Evolutionary conservation across 2,113 vertebrate genomes (phyloP).

Genomic region (Eublepharis macularius): DNA sequence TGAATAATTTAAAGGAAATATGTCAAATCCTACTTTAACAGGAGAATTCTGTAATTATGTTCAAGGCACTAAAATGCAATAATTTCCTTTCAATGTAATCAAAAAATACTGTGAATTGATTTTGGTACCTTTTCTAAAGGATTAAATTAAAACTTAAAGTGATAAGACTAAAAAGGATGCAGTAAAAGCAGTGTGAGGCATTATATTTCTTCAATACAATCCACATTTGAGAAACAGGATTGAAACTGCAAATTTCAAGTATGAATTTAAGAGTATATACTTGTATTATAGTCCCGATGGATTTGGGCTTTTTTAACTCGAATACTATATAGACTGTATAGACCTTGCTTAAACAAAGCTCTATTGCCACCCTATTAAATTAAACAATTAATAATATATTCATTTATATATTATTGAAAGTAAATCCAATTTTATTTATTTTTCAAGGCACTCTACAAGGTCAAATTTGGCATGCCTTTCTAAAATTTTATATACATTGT

Average conservation of each 20-base stretch:
- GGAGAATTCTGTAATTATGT: conserved; percentile 61
- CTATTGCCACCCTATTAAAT: neutral
- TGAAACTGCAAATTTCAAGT: neutral
- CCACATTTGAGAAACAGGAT: neutral
- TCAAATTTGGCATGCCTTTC: neutral
- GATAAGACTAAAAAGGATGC: neutral
- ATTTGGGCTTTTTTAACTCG: neutral
- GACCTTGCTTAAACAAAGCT: neutral
- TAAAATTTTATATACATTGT: neutral
- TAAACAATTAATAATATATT: neutral
- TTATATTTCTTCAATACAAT: neutral
- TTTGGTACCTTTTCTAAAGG: conserved; percentile 29
- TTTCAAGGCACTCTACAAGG: neutral
- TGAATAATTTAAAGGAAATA: conserved; percentile 77
- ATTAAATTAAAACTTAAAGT: conserved; percentile 33
- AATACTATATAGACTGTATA: neutral
- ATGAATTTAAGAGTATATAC: neutral
- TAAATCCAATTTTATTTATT: neutral
- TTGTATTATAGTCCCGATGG: neutral
- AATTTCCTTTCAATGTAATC: conserved; percentile 43
- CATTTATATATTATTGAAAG: neutral
- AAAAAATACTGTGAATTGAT: conserved; percentile 52
- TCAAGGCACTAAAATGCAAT: conserved; percentile 57
- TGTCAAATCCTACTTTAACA: conserved; percentile 66
- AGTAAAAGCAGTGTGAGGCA: neutral